Base-by-base conservation (phyloP, 1,140 invertebrate genomes). In the Alviniconcha marisindica region DNA sequence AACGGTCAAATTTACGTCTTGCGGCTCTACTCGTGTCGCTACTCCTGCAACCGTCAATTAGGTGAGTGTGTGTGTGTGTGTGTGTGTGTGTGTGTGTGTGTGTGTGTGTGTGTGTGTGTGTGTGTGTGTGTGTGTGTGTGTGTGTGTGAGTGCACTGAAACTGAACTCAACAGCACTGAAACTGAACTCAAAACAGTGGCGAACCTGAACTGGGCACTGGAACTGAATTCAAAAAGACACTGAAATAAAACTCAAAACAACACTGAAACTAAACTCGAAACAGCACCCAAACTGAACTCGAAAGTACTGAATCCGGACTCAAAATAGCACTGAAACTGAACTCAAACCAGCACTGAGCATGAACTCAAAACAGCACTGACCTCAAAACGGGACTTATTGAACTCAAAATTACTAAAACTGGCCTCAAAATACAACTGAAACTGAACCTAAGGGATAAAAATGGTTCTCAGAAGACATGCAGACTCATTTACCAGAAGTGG, bases 31-130 rank as follows among this genome's bases (percentile, higher is more conserved):
- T 2, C 18, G 66, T 33, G 66, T 33, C 3, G 15, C n/a, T 69
- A 4, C 66, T 14, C 33, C 31, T 69, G 66, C 33, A 31, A 31
- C 3, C 33, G 14, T 69, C 3, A 31, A n/a, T n/a, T n/a, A n/a
- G n/a, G 66, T 69, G 33, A 33, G 33, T 71, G 66, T 71, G 66
- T 36, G 66, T 12, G 66, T 33, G 66, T 14, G 31, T 14, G 36
- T 38, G 12, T 18, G 36, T 76, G 40, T 76, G 73, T 51, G 73
- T 51, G 73, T 31, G 73, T 51, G 44, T 51, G 73, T 31, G 44
- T 76, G 73, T 51, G 73, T 31, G 73, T 51, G 73, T 31, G 73
- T 51, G 73, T 40, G 28, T 76, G 73, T 51, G 73, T 51, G 73
- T 51, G 44, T 51, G 73, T 51, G 73, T n/a, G 21, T 51, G 73